Evolutionary conservation across 2,113 vertebrate species (phyloP).

Genomic region (Rhizomys pruinosus): DNA sequence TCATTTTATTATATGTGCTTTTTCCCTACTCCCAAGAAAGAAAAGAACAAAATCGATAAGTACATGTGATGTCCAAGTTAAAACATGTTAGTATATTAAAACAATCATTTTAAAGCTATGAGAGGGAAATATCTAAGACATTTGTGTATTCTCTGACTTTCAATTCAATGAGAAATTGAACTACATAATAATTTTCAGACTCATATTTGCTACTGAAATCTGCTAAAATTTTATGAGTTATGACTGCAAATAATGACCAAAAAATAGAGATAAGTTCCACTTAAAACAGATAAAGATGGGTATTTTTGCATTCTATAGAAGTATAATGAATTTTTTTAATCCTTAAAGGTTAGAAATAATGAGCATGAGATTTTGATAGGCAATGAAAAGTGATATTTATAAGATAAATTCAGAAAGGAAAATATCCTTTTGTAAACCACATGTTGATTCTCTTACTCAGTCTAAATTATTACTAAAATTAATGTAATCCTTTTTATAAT

Average conservation of each 20-base stretch:
- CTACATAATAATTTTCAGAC: background rate
- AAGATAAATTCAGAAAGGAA: constrained; percentile 56
- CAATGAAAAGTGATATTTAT: constrained; percentile 35
- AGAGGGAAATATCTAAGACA: constrained; percentile 5
- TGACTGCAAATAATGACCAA: background rate
- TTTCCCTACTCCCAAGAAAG: background rate
- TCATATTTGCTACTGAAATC: constrained; percentile 5
- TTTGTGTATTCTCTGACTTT: background rate
- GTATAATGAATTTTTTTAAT: background rate
- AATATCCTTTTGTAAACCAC: constrained; percentile 29
- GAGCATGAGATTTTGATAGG: background rate
- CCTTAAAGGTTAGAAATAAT: constrained; percentile 23
- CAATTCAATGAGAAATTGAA: background rate
- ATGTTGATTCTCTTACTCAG: constrained; percentile 16
- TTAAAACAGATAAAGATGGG: background rate
- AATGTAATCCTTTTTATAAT: constrained; percentile 37
- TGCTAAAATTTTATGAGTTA: background rate
- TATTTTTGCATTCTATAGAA: constrained; percentile 7
- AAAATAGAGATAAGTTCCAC: background rate
- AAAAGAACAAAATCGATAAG: constrained; percentile 17
- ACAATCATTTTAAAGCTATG: constrained; percentile 15
- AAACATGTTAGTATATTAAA: background rate
- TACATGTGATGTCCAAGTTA: background rate
- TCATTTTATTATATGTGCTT: background rate
- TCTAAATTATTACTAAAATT: constrained; percentile 56